Conservation (phyloP, 2,113 vertebrate genomes). For the Ibidorhyncha struthersii region DNA sequence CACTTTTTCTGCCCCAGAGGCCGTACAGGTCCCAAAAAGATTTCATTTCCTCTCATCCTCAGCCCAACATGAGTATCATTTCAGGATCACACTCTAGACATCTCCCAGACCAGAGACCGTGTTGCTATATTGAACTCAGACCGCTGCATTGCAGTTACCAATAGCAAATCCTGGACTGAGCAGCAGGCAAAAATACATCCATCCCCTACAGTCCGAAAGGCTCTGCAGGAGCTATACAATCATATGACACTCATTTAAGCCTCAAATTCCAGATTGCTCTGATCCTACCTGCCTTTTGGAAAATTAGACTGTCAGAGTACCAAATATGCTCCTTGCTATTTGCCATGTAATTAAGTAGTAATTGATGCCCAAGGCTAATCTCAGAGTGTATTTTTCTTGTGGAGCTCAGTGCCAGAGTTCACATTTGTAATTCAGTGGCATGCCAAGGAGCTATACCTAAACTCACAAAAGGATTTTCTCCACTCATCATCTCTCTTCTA, state of each 20-base stretch:
- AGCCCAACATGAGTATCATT: background rate
- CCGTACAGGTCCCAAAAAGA: background rate
- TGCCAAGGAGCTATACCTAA: constrained; percentile 4
- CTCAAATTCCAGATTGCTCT: background rate
- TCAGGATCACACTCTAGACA: background rate
- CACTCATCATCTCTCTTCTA: constrained; percentile 14
- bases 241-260: background rate
- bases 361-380: constrained; percentile 37
- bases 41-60: background rate
- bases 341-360: constrained; percentile 62
- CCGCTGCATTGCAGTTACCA: constrained; percentile 35
- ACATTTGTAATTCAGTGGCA: constrained; percentile 29
- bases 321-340: constrained; percentile 8
- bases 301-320: background rate
- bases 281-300: background rate
- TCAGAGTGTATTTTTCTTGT: constrained; percentile 19
- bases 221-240: background rate
- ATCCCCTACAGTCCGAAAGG: background rate
- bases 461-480: constrained; percentile 51
- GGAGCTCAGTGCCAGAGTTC: constrained; percentile 25
- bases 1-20: background rate
- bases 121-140: background rate
- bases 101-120: rapidly evolving
- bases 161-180: background rate
- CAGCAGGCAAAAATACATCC: background rate